Evolutionary conservation across 2,797 vertebrate species (phyloP), one percentile per base, ranked within the genome.

Genomic region (Falco novaeseelandiae): DNA sequence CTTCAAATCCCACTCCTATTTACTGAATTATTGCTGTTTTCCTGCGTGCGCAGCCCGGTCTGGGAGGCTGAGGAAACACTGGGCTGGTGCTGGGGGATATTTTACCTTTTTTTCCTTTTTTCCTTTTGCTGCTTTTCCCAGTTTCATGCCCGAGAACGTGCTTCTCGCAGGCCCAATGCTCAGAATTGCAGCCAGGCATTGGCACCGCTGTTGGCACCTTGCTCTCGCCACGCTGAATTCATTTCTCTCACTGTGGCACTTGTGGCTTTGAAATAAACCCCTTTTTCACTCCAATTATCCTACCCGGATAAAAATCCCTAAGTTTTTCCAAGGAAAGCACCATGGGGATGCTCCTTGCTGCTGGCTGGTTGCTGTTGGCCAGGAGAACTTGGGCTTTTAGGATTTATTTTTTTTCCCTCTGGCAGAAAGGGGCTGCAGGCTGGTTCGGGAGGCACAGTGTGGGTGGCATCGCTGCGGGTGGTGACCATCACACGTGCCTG

Each of bases 141-240:
- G 0, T 73, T 66, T 69, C 30, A 27, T 48, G 29, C 63, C 38
- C 5, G 0, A 49, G 52, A 72, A 10, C 0, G 0, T 1, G 8
- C 1, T 38, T 90, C 52, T 36, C 23, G 10, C 18, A 17, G 78
- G 36, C 86, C 77, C 27, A 29, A 55, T 66, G 42, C 40, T n/a
- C 72, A 54, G 40, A 19, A 6, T 18, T 59, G 20, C 46, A 59
- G 30, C 27, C 67, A 38, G 32, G 36, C 25, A 19, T 22, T 5
- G 12, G 22, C 38, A 42, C 34, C 7, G 6, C 8, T 52, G 48
- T 12, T 2, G 2, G 30, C 25, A 30, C 11, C 6, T 38, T 46
- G 27, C 29, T 55, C 29, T 18, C 9, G 11, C 49, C 26, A 6
- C 5, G 2, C 2, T 51, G 70, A 66, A 29, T 48, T 67, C 14